These are phyloP conservation scores for Chalcis sispes DNA, from an alignment of 2,888 invertebrate genomes.

Conservation along the genomic window DNA sequence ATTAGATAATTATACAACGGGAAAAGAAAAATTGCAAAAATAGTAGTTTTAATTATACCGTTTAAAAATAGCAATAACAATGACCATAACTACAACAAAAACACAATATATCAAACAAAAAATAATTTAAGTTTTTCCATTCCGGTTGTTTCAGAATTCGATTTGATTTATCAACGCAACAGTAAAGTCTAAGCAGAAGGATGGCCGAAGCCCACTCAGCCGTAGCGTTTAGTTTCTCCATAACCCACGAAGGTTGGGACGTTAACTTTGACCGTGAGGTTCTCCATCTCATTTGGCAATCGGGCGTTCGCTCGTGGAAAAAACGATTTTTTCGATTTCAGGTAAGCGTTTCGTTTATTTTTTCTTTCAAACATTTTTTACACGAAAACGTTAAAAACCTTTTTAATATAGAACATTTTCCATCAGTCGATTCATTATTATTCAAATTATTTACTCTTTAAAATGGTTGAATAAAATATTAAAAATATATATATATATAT, in stretches of 20 bases:
- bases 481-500: too few species aligned
- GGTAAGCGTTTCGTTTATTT: constrained; percentile 79
- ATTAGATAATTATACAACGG: too few species aligned
- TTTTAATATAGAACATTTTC: too few species aligned
- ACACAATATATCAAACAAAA: too few species aligned
- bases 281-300: constrained; percentile 94
- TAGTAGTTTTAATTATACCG: too few species aligned
- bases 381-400: background rate
- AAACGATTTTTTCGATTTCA: constrained; percentile 93
- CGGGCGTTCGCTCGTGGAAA: constrained; percentile 96
- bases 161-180: too few species aligned
- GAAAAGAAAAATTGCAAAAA: too few species aligned
- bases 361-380: background rate
- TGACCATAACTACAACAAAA: too few species aligned
- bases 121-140: background rate
- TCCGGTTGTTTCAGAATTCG: background rate
- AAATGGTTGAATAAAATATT: too few species aligned
- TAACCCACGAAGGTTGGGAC: constrained; percentile 98
- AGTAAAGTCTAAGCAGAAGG: constrained; percentile 20
- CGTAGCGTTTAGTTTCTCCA: constrained; percentile 97
- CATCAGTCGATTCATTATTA: too few species aligned
- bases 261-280: constrained; percentile 98
- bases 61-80: too few species aligned
- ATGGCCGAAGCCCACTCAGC: constrained; percentile 99
- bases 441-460: too few species aligned